These are phyloP conservation scores for Pempheris klunzingeri DNA, from an alignment of 2,797 vertebrate genomes.

Conservation along the genomic window DNA sequence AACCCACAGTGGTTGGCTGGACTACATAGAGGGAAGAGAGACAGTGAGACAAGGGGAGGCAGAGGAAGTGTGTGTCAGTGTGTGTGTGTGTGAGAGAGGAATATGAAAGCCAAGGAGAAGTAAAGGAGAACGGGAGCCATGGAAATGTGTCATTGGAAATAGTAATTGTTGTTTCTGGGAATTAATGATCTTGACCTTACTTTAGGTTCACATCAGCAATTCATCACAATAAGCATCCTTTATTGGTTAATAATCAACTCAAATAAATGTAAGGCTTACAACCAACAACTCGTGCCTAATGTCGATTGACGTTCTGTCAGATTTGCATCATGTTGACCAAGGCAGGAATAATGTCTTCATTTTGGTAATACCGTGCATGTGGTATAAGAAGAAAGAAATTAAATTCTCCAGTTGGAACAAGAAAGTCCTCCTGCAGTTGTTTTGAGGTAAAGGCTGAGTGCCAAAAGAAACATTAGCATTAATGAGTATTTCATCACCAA, in stretches of 20 bases:
- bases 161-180: constrained; percentile 31
- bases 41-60: constrained; percentile 21
- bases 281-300: not conserved
- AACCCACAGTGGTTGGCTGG: constrained; percentile 66
- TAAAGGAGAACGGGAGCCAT: constrained; percentile 50
- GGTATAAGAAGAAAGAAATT: not conserved
- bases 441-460: constrained; percentile 41
- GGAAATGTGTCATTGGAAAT: constrained; percentile 48
- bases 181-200: constrained; percentile 37
- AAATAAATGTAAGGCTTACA: constrained; percentile 12
- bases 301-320: not conserved
- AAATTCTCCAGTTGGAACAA: constrained; percentile 25
- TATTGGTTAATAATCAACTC: constrained; percentile 4
- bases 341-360: not conserved
- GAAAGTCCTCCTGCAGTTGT: constrained; percentile 36
- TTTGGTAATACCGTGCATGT: constrained; percentile 2
- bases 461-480: constrained; percentile 66
- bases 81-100: constrained; percentile 20
- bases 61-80: constrained; percentile 34
- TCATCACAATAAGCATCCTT: constrained; percentile 1
- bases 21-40: constrained; percentile 49
- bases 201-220: constrained; percentile 1
- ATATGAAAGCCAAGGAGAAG: constrained; percentile 40
- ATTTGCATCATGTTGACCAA: constrained; percentile 12
- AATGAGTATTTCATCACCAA: constrained; percentile 65